Base-by-base conservation (phyloP, 2,113 vertebrate species). In the Corythornis madagascariensis region DNA sequence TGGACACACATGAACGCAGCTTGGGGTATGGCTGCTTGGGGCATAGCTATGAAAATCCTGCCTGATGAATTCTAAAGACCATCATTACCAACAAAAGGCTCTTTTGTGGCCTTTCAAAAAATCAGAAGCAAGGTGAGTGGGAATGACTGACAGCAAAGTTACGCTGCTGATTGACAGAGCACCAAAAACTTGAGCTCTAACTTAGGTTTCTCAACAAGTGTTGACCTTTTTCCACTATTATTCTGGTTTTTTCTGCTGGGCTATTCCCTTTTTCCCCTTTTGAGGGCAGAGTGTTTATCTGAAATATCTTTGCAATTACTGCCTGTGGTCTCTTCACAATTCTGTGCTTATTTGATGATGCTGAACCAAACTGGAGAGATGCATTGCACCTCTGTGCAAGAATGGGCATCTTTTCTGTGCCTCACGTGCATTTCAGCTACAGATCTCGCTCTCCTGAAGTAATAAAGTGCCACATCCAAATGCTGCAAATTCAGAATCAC, bases 41-140 rank as follows among this genome's bases (percentile, higher is more conserved):
- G 86, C 80, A 72, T 11, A 38, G 38, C 86, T 94, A 91, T 78
- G 89, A 93, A 94, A 96, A 90, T 89, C 80, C 90, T 92, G 92
- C 83, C 75, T 81, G 45, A 92, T 2, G 8, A 78, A 95, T 93
- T 84, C 72, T 92, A 81, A 73, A 89, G 91, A 60, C 84, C 64
- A 45, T 85, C 79, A 84, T 94, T 91, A 75, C 80, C 35, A 86
- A 86, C 82, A 94, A 86, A 95, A 93, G 90, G 90, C 85, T 93
- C 86, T 83, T 92, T 90, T 95, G 94, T 95, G 76, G 67, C 43
- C 78, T 93, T 89, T 96, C 91, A 97, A 80, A 83, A 95, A 91
- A 91, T 89, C 75, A 26, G 86, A 86, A 78, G 96, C 82, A 90
- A 94, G 81, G 79, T 88, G 90, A 88, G 53, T 38, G n/a, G 12